A percentile compares a stretch with the other conserved stretches of the same genome.
These are phyloP conservation scores for Cebus imitator DNA, from an alignment of 2,113 vertebrate genomes.

Conservation along the genomic window DNA sequence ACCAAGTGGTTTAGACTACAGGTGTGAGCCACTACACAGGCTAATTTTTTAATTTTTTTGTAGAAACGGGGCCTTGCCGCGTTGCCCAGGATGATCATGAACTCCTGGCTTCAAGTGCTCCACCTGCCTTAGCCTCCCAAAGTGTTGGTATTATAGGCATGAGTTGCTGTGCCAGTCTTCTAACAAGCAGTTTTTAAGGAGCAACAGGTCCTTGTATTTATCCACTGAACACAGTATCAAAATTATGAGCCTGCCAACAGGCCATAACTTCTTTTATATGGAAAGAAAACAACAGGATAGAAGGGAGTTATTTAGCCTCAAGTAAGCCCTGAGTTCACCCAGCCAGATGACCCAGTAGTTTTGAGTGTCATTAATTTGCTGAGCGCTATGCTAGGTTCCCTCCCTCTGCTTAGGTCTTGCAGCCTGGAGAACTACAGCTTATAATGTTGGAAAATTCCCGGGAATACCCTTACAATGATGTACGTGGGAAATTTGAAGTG, in stretches of 20 bases:
- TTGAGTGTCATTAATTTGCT: background rate
- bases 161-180: no score
- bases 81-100: no score
- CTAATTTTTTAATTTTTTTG: no score
- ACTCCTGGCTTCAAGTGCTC: no score
- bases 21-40: no score
- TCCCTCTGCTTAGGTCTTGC: background rate
- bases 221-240: background rate
- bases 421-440: background rate
- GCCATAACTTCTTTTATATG: background rate
- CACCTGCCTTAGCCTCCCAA: no score
- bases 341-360: background rate
- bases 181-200: background rate
- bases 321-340: background rate
- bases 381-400: background rate
- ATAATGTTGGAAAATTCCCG: background rate
- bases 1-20: no score
- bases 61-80: no score
- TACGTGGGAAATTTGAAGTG: background rate
- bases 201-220: background rate
- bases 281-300: background rate
- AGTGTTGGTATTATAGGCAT: no score
- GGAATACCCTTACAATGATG: background rate
- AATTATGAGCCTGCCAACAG: background rate
- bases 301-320: background rate